Evolutionary conservation across 2,888 invertebrate species (phyloP).

Genomic region (Sipunculus nudus): DNA sequence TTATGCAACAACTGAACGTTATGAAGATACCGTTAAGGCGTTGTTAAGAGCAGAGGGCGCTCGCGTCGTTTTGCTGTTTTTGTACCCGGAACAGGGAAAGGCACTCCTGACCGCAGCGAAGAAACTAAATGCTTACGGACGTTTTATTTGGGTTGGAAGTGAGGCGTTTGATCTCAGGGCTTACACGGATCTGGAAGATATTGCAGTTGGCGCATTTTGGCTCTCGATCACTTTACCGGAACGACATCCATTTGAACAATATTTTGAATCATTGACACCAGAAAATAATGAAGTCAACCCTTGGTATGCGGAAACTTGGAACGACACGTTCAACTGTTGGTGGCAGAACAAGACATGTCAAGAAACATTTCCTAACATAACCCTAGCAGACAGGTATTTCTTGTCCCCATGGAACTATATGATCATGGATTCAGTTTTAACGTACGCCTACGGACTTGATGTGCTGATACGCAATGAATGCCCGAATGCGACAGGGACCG

Average conservation of each 20-base stretch:
- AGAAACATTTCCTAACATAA: no score
- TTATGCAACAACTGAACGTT: slow-evolving; percentile 1
- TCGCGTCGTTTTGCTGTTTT: slow-evolving; percentile 14
- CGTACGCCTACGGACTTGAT: slow-evolving; percentile 46
- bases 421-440: slow-evolving; percentile 47
- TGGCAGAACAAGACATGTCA: background rate
- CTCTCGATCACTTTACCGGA: no score
- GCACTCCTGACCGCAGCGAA: background rate
- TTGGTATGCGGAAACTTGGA: slow-evolving; percentile 9
- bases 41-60: slow-evolving; percentile 2
- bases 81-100: background rate
- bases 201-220: no score
- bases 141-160: slow-evolving; percentile 12
- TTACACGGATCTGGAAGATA: no score
- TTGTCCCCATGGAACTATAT: slow-evolving; percentile 1
- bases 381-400: background rate
- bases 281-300: slow-evolving; percentile 5
- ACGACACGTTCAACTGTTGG: slow-evolving; percentile 3
- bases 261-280: no score
- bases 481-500: slow-evolving; percentile 22
- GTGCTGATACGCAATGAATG: slow-evolving; percentile 43
- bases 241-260: no score
- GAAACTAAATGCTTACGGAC: background rate
- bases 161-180: slow-evolving; percentile 21
- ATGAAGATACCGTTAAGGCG: background rate